Evolutionary conservation across 2,888 invertebrate genomes (phyloP).

Genomic region (Marronus borbonicus): DNA sequence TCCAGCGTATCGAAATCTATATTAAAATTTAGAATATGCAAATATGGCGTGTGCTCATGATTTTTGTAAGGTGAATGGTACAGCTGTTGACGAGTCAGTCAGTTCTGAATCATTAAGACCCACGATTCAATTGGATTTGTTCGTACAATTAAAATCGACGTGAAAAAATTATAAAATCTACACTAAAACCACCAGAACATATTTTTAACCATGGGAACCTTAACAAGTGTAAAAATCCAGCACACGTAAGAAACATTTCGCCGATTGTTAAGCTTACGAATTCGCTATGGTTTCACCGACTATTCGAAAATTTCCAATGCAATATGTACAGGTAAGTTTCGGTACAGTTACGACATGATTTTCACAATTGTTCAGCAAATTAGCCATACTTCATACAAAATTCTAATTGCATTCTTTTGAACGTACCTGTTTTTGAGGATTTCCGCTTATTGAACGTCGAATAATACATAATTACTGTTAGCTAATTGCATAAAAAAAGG

Average conservation of each 20-base stretch:
- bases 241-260: background rate
- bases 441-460: background rate
- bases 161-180: no score
- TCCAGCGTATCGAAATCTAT: no score
- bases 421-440: background rate
- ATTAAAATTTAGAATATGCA: no score
- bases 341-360: slow-evolving; percentile 4
- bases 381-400: slow-evolving; percentile 2
- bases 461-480: background rate
- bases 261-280: background rate
- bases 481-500: no score
- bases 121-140: no score
- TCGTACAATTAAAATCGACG: no score
- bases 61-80: no score
- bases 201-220: background rate
- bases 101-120: no score
- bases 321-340: background rate
- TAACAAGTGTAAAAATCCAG: background rate
- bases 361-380: background rate
- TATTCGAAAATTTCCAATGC: background rate
- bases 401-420: background rate
- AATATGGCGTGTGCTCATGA: no score
- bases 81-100: no score
- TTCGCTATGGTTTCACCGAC: slow-evolving; percentile 3
- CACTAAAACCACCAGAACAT: no score